Evolutionary conservation across 2,113 vertebrate species (phyloP).

Genomic region (Butastur rufipennis): DNA sequence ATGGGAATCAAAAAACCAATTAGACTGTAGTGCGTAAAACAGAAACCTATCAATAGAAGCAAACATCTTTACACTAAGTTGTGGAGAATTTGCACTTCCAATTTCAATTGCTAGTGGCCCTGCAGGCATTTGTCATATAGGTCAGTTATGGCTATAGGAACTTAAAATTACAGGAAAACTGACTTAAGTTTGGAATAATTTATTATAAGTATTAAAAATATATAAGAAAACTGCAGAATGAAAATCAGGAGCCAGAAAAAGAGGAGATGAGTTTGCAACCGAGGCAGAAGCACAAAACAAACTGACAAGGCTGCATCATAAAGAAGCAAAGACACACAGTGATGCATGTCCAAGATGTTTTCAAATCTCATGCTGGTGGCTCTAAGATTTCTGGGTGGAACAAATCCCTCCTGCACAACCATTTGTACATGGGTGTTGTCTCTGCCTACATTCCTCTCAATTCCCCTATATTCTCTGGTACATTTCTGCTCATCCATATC

Average conservation of each 20-base stretch:
- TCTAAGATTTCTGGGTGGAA: not conserved
- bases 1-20: not conserved
- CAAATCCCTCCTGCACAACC: not conserved
- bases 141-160: not conserved
- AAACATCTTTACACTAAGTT: not conserved
- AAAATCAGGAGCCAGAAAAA: not conserved
- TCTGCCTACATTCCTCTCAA: not conserved
- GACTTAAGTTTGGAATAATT: not conserved
- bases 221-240: not conserved
- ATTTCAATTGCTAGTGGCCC: not conserved
- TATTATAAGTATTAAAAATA: not conserved
- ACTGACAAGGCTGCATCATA: accelerated
- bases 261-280: not conserved
- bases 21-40: not conserved
- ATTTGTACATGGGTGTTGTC: not conserved
- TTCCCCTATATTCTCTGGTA: not conserved
- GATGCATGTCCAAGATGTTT: not conserved
- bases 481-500: not conserved
- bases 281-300: not conserved
- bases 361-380: not conserved
- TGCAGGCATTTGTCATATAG: not conserved
- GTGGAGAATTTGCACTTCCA: not conserved
- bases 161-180: not conserved
- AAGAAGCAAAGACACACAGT: not conserved
- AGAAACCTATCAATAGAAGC: not conserved